These are phyloP conservation scores for Caenorhabditis afra DNA, from an alignment of 2,888 invertebrate genomes.

Conservation along the genomic window DNA sequence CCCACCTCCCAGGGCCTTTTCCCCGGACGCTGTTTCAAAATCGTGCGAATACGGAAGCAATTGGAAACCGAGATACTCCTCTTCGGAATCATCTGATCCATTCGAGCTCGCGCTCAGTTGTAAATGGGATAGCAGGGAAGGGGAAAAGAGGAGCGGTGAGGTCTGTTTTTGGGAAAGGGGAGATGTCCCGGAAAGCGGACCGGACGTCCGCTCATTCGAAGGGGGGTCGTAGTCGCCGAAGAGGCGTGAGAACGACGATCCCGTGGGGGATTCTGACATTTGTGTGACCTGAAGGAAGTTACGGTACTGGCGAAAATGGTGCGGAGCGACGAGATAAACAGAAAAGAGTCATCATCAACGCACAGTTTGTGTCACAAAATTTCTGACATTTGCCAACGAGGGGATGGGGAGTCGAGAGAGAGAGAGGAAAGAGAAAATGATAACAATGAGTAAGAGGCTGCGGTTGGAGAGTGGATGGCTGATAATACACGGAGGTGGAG, in stretches of 20 bases:
- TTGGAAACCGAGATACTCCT: conserved; percentile 8
- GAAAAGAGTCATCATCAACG: background rate
- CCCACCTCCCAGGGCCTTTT: background rate
- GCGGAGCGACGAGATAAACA: background rate
- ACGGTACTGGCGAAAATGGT: background rate
- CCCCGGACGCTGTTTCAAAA: too few species aligned
- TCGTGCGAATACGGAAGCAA: background rate
- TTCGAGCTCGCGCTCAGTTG: conserved; percentile 1
- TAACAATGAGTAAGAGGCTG: conserved; percentile 46
- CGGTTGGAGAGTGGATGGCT: conserved; percentile 10
- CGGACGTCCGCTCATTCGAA: background rate
- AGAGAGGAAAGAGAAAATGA: conserved; percentile 20
- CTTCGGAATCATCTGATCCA: conserved; percentile 40
- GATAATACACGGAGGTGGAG: conserved; percentile 22
- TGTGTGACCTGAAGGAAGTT: too few species aligned
- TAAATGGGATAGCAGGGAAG: conserved; percentile 13
- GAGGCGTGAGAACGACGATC: conserved; percentile 11
- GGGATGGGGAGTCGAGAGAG: conserved; percentile 4
- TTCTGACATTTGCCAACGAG: background rate
- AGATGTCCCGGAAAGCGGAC: conserved; percentile 3
- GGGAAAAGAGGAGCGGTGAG: background rate
- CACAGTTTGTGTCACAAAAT: background rate
- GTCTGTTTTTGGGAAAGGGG: conserved; percentile 12
- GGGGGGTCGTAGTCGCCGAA: conserved; percentile 48
- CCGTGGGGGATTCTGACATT: conserved; percentile 20